Evolutionary conservation across 1,140 invertebrate genomes (phyloP).

Genomic region (Drosophila parabipectinata): DNA sequence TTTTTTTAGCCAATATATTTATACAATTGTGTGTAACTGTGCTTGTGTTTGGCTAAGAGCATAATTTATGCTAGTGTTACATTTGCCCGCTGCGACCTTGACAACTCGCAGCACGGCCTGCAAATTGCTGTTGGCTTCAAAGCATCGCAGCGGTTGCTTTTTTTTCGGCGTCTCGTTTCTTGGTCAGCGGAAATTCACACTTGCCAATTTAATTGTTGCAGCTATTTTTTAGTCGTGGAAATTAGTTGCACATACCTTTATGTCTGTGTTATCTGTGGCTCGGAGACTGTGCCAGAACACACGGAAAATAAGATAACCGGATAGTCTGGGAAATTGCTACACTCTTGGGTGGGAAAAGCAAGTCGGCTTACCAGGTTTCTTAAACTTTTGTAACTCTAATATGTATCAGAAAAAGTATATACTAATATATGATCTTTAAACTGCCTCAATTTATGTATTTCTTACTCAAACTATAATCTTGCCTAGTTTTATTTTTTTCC

Average conservation of each 20-base stretch:
- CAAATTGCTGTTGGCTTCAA: conserved; percentile 55
- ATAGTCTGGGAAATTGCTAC: background rate
- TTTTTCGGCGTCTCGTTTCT: conserved; percentile 27
- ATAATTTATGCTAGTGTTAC: conserved; percentile 79
- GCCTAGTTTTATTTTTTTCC: conserved; percentile 3
- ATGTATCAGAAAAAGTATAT: no score
- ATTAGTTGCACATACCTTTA: conserved; percentile 36
- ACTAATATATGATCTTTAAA: no score
- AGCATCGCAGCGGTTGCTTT: conserved; percentile 18
- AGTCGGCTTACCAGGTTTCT: background rate
- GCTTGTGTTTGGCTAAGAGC: conserved; percentile 25
- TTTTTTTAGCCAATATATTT: conserved; percentile 10
- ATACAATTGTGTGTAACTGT: background rate
- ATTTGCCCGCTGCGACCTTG: conserved; percentile 75
- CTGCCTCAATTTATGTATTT: no score
- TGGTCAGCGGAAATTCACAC: conserved; percentile 74
- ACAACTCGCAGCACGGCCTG: conserved; percentile 51
- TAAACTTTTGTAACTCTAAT: no score
- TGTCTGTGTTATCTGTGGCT: conserved; percentile 31
- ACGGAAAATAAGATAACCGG: background rate
- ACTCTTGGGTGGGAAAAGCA: background rate
- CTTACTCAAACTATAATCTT: no score
- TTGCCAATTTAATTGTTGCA: conserved; percentile 70
- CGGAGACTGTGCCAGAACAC: conserved; percentile 35
- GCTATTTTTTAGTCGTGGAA: conserved; percentile 39